Evolutionary conservation across 2,797 vertebrate species (phyloP).

Genomic region (Botia almorhae): DNA sequence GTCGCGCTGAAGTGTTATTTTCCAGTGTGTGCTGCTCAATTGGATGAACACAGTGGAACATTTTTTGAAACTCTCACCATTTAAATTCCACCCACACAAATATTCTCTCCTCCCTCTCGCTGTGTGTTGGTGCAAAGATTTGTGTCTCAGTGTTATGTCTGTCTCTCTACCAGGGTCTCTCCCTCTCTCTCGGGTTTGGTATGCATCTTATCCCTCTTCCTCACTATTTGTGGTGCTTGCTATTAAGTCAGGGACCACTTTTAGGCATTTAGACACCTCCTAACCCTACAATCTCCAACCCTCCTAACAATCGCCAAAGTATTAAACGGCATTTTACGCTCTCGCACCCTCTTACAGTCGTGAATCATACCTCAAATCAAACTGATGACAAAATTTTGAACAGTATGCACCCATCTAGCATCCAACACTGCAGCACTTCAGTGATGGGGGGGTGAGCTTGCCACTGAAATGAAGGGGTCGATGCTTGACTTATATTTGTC

Average conservation of each 20-base stretch:
- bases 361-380: too few species aligned
- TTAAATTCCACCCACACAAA: slow-evolving; percentile 64
- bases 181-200: slow-evolving; percentile 15
- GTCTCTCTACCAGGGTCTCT: slow-evolving; percentile 28
- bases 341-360: too few species aligned
- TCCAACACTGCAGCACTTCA: too few species aligned
- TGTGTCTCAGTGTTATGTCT: slow-evolving; percentile 57
- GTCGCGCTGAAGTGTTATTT: slow-evolving; percentile 36
- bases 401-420: too few species aligned
- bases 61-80: slow-evolving; percentile 59
- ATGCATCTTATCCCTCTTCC: too few species aligned
- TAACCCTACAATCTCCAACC: too few species aligned
- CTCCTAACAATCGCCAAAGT: too few species aligned
- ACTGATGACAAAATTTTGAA: too few species aligned
- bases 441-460: neutral
- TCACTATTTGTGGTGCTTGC: too few species aligned
- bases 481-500: slow-evolving; percentile 22
- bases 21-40: slow-evolving; percentile 18
- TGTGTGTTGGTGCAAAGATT: slow-evolving; percentile 53
- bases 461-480: neutral
- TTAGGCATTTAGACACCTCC: too few species aligned
- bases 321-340: too few species aligned
- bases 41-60: slow-evolving; percentile 46
- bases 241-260: too few species aligned
- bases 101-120: slow-evolving; percentile 60